Evolutionary conservation across 1,140 invertebrate species (phyloP).

Genomic region (Trichonephila clavata): DNA sequence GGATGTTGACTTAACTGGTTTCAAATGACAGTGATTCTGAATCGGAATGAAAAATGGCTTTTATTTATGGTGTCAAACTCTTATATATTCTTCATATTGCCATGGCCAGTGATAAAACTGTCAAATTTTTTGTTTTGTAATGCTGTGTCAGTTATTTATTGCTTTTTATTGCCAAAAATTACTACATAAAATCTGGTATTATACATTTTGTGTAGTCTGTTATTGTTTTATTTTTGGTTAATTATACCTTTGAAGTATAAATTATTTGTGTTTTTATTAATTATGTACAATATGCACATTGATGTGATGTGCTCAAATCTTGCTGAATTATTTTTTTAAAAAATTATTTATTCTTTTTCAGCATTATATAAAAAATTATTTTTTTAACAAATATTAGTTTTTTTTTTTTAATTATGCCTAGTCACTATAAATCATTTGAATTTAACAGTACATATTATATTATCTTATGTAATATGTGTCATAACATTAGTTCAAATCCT

Average conservation of each 20-base stretch:
- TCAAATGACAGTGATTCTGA: slow-evolving; percentile 79
- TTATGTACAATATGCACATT: neutral
- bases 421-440: neutral
- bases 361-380: no score
- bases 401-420: neutral
- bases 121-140: slow-evolving; percentile 5
- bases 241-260: neutral
- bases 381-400: neutral
- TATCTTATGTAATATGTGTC: neutral
- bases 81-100: slow-evolving; percentile 31
- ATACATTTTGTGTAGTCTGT: neutral
- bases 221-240: neutral
- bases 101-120: slow-evolving; percentile 47
- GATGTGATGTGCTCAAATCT: neutral
- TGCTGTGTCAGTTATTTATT: slow-evolving; percentile 48
- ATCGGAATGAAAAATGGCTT: slow-evolving; percentile 49
- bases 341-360: no score
- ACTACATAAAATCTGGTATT: neutral
- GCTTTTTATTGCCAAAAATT: slow-evolving; percentile 34
- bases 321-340: no score
- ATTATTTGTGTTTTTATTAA: neutral
- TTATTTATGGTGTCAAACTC: slow-evolving; percentile 1
- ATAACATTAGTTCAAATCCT: neutral
- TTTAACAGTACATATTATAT: neutral
- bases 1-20: slow-evolving; percentile 80